These are phyloP conservation scores for Solea senegalensis DNA, from an alignment of 2,113 vertebrate genomes.

Conservation along the genomic window DNA sequence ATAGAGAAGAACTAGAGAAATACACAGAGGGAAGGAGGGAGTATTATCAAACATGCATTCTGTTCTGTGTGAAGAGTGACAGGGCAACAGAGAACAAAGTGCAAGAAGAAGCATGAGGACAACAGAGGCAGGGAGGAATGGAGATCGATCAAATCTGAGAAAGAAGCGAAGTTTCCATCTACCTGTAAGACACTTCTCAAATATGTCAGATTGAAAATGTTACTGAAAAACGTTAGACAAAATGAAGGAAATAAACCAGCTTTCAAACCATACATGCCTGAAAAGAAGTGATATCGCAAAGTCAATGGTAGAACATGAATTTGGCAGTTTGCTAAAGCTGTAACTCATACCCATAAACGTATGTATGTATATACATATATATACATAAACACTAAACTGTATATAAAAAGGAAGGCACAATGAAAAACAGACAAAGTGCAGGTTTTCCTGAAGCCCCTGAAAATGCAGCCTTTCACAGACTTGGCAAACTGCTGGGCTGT, in stretches of 20 bases:
- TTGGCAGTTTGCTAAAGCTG: background rate
- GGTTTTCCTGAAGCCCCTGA: background rate
- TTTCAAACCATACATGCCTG: background rate
- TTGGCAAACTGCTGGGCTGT: background rate
- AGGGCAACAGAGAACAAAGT: conserved; percentile 25
- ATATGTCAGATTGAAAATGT: too few species aligned
- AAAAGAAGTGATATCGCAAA: background rate
- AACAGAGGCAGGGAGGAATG: conserved; percentile 17
- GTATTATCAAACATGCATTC: conserved; percentile 27
- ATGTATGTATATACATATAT: background rate
- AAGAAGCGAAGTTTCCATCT: conserved; percentile 21
- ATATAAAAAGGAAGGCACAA: background rate
- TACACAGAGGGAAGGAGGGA: background rate
- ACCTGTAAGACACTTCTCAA: conserved; percentile 6
- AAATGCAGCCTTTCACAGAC: conserved; percentile 3
- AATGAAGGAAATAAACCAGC: background rate
- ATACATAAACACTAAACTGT: too few species aligned
- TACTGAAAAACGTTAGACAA: background rate
- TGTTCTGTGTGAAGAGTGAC: conserved; percentile 37
- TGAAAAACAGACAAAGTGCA: background rate
- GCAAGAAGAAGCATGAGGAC: conserved; percentile 5
- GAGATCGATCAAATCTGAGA: conserved; percentile 1
- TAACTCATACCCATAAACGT: too few species aligned
- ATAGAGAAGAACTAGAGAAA: conserved; percentile 18
- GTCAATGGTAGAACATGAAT: background rate